These are phyloP conservation scores for Nothocercus julius DNA, from an alignment of 2,113 vertebrate species.

Conservation along the genomic window DNA sequence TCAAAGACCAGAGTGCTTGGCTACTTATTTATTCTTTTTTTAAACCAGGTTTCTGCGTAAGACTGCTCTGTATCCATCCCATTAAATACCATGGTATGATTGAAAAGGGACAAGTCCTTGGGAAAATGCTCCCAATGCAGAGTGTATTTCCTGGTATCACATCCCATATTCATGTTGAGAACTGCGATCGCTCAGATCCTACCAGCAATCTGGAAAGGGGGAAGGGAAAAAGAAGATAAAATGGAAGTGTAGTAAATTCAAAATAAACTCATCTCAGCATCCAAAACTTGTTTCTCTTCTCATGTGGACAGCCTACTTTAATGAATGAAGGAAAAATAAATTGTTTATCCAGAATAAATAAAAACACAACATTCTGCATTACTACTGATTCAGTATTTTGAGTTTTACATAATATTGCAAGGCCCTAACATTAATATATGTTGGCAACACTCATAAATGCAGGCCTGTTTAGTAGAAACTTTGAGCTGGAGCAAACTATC, in stretches of 20 bases:
- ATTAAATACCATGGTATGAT: constrained; percentile 70
- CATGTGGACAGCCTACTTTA: neutral
- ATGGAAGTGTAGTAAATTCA: neutral
- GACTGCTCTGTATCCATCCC: constrained; percentile 81
- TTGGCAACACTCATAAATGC: neutral
- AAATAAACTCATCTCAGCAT: constrained; percentile 66
- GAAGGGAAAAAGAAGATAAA: neutral
- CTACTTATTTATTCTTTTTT: constrained; percentile 9
- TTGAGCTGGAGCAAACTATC: neutral
- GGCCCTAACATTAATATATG: neutral
- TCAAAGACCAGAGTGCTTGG: neutral
- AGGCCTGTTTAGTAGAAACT: neutral
- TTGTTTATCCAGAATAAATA: neutral
- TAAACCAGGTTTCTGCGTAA: constrained; percentile 77
- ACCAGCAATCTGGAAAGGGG: constrained; percentile 70
- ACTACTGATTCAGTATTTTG: no score
- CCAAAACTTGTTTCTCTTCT: neutral
- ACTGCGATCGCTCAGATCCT: constrained; percentile 79
- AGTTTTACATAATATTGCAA: neutral
- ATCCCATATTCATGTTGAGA: constrained; percentile 82
- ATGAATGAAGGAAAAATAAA: neutral
- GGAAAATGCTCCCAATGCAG: constrained; percentile 80
- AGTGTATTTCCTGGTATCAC: constrained; percentile 80
- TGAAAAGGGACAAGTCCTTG: constrained; percentile 78
- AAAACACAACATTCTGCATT: neutral